Conservation (phyloP, 1,140 invertebrate genomes). For the Aphaenogaster floridana region DNA sequence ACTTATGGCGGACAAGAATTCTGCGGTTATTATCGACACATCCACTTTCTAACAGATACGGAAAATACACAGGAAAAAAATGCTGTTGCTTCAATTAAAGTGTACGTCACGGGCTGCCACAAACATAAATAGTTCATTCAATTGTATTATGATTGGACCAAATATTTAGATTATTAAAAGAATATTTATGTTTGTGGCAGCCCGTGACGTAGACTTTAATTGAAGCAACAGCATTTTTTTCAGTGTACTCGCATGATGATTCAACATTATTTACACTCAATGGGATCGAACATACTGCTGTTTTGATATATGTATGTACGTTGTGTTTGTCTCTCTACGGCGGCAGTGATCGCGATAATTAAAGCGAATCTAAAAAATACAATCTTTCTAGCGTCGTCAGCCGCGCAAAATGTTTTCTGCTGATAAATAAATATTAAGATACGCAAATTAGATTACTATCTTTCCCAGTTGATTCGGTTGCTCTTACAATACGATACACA, state of each 20-base stretch:
- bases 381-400: not conserved
- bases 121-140: too few species aligned
- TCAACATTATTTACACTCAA: constrained; percentile 44
- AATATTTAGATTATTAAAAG: too few species aligned
- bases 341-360: constrained; percentile 54
- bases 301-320: constrained; percentile 22
- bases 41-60: constrained; percentile 33
- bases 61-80: constrained; percentile 5
- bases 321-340: constrained; percentile 45
- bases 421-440: constrained; percentile 18
- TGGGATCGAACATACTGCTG: constrained; percentile 30
- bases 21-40: constrained; percentile 32
- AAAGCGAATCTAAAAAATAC: constrained; percentile 29
- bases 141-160: too few species aligned
- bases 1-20: constrained; percentile 41
- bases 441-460: constrained; percentile 5
- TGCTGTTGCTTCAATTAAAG: too few species aligned
- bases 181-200: too few species aligned
- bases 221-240: too few species aligned
- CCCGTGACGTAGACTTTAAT: too few species aligned
- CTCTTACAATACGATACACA: not conserved
- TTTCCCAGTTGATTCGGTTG: not conserved
- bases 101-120: too few species aligned
- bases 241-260: constrained; percentile 11
- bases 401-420: not conserved